These are phyloP conservation scores for Callimico goeldii DNA, from an alignment of 2,797 vertebrate genomes.

Conservation along the genomic window DNA sequence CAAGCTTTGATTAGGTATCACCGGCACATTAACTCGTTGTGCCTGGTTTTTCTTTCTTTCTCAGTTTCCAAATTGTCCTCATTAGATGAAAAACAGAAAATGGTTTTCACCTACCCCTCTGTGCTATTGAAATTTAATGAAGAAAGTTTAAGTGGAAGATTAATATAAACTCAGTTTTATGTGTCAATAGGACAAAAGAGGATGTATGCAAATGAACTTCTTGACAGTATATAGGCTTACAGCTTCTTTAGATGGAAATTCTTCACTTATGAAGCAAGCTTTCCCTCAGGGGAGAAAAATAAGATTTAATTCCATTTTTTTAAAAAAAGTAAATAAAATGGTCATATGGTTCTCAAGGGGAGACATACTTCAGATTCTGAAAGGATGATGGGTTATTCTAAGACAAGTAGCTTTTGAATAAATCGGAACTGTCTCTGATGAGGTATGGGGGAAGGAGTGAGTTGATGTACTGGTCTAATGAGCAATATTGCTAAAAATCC, in stretches of 20 bases:
- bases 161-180: constrained; percentile 49
- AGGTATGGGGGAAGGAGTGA: background rate
- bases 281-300: background rate
- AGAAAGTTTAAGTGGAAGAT: background rate
- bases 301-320: constrained; percentile 70
- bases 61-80: background rate
- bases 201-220: constrained; percentile 60
- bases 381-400: constrained; percentile 64
- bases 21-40: background rate
- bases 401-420: constrained; percentile 73
- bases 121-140: background rate
- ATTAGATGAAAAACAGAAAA: background rate
- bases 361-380: constrained; percentile 49
- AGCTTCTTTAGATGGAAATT: constrained; percentile 29
- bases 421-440: constrained; percentile 53
- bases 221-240: constrained; percentile 36
- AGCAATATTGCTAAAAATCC: constrained; percentile 49
- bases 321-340: constrained; percentile 76
- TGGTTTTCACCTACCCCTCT: accelerated
- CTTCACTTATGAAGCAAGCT: constrained; percentile 67
- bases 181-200: constrained; percentile 13
- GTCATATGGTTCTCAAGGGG: background rate
- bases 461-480: constrained; percentile 64
- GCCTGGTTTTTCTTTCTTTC: background rate
- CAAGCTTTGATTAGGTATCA: background rate